Evolutionary conservation across 37 sponge, comb jelly and placozoan genomes (phyloP).

Genomic region (Eunapius fragilis): DNA sequence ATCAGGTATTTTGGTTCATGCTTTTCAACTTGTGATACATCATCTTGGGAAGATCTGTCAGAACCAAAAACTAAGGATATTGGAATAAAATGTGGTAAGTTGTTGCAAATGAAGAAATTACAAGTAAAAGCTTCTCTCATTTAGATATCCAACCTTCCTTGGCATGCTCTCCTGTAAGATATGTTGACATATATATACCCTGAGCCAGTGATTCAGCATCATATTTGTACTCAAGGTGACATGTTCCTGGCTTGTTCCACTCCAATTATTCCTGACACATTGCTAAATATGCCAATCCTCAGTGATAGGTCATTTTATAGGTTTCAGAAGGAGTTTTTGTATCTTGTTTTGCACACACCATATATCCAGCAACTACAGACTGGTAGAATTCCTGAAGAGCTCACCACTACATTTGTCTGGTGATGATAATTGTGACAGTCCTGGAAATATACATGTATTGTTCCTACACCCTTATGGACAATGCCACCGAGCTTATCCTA

Average conservation of each 20-base stretch:
- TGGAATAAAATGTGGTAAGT: too few relatives aligned
- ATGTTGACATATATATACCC: background rate
- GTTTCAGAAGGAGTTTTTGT: background rate
- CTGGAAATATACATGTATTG: constrained; percentile 4
- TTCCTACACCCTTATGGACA: too few relatives aligned
- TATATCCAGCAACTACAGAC: background rate
- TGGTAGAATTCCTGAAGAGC: background rate
- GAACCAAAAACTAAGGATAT: too few relatives aligned
- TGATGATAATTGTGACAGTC: constrained; percentile 9
- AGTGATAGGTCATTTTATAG: background rate
- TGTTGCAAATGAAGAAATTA: too few relatives aligned
- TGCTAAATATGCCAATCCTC: background rate
- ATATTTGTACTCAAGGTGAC: background rate
- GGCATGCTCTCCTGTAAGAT: too few relatives aligned
- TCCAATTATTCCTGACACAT: background rate
- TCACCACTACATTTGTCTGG: background rate
- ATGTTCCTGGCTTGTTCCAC: background rate
- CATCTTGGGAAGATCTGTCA: too few relatives aligned
- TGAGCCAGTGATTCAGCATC: background rate
- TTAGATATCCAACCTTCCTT: too few relatives aligned
- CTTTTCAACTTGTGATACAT: too few relatives aligned
- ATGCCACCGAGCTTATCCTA: background rate
- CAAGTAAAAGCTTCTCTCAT: too few relatives aligned
- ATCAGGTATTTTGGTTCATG: too few relatives aligned
- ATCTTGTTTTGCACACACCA: background rate